Evolutionary conservation across 2,888 invertebrate species (phyloP).

Genomic region (Dione juno): DNA sequence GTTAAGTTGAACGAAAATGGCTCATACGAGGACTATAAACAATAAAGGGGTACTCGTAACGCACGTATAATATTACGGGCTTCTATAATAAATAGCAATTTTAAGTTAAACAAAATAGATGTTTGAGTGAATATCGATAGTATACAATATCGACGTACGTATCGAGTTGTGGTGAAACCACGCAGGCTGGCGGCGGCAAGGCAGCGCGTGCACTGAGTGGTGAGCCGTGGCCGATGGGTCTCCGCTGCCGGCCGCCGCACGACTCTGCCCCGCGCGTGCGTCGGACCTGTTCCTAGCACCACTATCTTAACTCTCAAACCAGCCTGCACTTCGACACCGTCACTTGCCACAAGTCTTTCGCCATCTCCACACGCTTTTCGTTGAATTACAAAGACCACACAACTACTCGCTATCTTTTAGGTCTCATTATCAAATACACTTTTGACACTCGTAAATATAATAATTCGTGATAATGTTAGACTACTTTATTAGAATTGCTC

Average conservation of each 20-base stretch:
- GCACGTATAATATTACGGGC: slow-evolving; percentile 52
- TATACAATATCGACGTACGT: slow-evolving; percentile 51
- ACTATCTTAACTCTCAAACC: slow-evolving; percentile 52
- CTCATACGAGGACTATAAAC: slow-evolving; percentile 58
- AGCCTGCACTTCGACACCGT: slow-evolving; percentile 50
- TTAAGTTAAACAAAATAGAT: slow-evolving; percentile 3
- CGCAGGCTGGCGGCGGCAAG: slow-evolving; percentile 73
- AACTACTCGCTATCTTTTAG: slow-evolving; percentile 46
- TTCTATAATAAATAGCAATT: slow-evolving; percentile 42
- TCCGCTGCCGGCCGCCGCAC: slow-evolving; percentile 59
- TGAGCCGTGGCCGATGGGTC: slow-evolving; percentile 53
- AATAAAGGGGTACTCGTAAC: slow-evolving; percentile 52
- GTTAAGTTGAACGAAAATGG: slow-evolving; percentile 54
- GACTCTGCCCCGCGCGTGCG: slow-evolving; percentile 67
- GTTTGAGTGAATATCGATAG: slow-evolving; percentile 39
- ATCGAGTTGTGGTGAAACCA: slow-evolving; percentile 54
- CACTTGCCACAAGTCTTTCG: slow-evolving; percentile 46
- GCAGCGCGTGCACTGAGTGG: slow-evolving; percentile 78
- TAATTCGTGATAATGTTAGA: slow-evolving; percentile 47
- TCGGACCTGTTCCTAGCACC: slow-evolving; percentile 75
- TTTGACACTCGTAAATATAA: slow-evolving; percentile 51
- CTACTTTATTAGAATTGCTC: slow-evolving; percentile 42
- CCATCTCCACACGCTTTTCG: slow-evolving; percentile 6
- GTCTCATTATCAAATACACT: slow-evolving; percentile 49
- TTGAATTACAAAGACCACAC: slow-evolving; percentile 49